Evolutionary conservation across 2,888 invertebrate species (phyloP), one percentile per base, ranked within the genome.

Genomic region (Clanis bilineata): DNA sequence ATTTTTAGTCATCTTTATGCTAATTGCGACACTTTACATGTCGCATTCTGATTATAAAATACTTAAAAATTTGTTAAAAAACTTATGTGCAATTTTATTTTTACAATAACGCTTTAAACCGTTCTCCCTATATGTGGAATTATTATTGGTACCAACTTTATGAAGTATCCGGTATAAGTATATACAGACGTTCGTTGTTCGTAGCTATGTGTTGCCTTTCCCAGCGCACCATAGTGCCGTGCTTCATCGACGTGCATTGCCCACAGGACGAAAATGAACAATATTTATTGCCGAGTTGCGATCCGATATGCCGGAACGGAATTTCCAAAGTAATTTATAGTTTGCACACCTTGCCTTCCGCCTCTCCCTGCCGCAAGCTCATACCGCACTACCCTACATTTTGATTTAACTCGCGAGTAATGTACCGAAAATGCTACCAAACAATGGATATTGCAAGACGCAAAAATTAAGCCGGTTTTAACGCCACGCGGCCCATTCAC

Each of bases 261-360:
- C 83, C 84, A 80, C 77, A 83, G 79, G 84, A 86, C 81, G 82
- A 86, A 86, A 87, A 85, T 88, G 85, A 87, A 85, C 86, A 83
- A 86, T 88, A 90, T 90, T 88, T 89, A 89, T 85, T 83, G 83
- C 80, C 76, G 66, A 74, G 78, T 73, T 75, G 79, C 83, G 83
- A 84, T 85, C 80, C 84, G 82, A 80, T 83, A 82, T 79, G 71
- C 80, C 75, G 77, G 79, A 80, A 79, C 80, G 78, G 85, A 85
- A 88, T 85, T 88, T 83, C 75, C 78, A 70, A 84, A 85, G 86
- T 87, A 86, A 88, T 89, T 88, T 88, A 89, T 88, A 85, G 88
- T 88, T 85, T 61, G 74, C 81, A 81, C 83, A 84, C 82, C 84
- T 85, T 78, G 76, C 72, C 79, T 78, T 75, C 74, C 73, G 64